These are phyloP conservation scores for Heliconius sara DNA, from an alignment of 2,888 invertebrate species.

Conservation along the genomic window DNA sequence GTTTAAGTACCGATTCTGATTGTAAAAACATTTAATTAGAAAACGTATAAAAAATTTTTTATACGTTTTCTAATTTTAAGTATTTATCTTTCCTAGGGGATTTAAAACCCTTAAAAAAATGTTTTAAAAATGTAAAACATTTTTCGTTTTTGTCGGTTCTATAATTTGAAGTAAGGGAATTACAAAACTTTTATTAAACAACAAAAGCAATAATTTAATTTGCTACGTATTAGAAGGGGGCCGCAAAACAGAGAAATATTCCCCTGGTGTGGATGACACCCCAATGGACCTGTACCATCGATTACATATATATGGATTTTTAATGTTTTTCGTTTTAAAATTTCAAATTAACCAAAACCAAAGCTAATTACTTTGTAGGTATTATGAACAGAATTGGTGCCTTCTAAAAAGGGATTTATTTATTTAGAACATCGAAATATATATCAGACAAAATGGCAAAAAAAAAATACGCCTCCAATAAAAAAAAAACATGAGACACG, in stretches of 20 bases:
- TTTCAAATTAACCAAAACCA: no score
- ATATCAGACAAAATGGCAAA: neutral
- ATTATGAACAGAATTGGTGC: neutral
- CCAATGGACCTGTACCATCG: no score
- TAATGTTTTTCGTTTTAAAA: constrained; percentile 18
- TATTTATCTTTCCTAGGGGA: no score
- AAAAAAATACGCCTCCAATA: no score
- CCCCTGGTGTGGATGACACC: constrained; percentile 37
- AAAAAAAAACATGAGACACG: no score
- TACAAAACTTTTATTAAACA: neutral
- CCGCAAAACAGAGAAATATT: constrained; percentile 39
- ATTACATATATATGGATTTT: constrained; percentile 9
- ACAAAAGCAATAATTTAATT: constrained; percentile 5
- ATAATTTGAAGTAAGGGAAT: neutral
- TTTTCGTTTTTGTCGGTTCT: neutral
- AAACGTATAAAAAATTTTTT: no score
- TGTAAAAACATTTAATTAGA: no score
- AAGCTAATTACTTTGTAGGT: neutral
- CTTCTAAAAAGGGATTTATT: neutral
- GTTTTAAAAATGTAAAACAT: no score
- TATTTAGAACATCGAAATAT: neutral
- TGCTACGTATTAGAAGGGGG: constrained; percentile 24
- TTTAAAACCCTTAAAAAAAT: no score
- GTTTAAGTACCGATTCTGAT: no score
- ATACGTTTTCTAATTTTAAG: no score